Percentiles rank a stretch among this genome's conserved stretches.
Conservation (phyloP, 2,888 invertebrate genomes). For the Melitaea athalia region DNA sequence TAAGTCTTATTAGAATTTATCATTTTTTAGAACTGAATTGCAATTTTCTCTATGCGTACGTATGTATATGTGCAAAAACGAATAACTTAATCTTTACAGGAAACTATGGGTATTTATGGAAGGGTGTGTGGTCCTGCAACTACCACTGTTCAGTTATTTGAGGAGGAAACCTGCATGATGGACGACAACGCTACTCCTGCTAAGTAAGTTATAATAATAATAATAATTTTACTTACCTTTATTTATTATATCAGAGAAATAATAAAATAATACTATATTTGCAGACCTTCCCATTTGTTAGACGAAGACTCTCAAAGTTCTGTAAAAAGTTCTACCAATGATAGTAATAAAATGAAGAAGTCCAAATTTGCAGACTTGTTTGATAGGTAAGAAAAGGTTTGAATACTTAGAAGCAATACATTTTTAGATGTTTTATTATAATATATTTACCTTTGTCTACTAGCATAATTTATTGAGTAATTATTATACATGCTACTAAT, state of each 20-base stretch:
- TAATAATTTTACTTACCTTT: background rate
- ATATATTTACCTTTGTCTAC: too few relatives aligned
- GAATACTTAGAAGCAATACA: background rate
- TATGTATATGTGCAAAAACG: background rate
- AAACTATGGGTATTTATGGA: constrained; percentile 77
- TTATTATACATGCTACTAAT: background rate
- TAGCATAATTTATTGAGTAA: background rate
- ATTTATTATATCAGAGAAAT: background rate
- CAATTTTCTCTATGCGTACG: too few relatives aligned
- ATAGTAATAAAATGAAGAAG: constrained; percentile 80
- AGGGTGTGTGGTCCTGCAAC: constrained; percentile 77
- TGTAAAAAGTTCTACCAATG: constrained; percentile 88
- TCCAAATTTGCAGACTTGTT: constrained; percentile 76
- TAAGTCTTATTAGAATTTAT: too few relatives aligned
- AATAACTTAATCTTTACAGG: constrained; percentile 49
- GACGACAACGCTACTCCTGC: constrained; percentile 83
- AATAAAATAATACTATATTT: constrained; percentile 26
- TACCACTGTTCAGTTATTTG: constrained; percentile 83
- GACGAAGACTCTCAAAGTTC: constrained; percentile 93
- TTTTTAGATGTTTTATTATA: background rate
- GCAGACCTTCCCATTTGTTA: constrained; percentile 74
- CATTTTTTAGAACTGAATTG: too few relatives aligned
- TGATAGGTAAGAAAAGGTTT: constrained; percentile 63
- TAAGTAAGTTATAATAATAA: constrained; percentile 56
- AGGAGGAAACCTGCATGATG: constrained; percentile 90